phyloP scores from a whole-genome alignment of 2,888 invertebrate genomes.

The Beris chalybata region DNA sequence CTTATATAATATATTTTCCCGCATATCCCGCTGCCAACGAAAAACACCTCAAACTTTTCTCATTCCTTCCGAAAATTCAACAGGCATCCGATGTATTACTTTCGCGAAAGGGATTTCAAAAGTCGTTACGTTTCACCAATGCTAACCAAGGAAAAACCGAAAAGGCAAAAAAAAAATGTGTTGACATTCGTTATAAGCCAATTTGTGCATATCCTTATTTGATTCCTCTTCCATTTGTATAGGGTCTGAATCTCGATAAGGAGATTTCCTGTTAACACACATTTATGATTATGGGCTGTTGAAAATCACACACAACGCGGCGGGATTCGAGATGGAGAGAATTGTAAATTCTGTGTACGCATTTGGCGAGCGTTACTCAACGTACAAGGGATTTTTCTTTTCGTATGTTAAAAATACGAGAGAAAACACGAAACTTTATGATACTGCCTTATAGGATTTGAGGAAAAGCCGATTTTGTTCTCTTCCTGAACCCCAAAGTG shows the following conservation, averaged over 20 bases:
- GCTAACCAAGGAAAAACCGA: neutral
- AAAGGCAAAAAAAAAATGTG: conserved; percentile 3
- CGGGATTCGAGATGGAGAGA: conserved; percentile 18
- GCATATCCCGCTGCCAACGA: too few species aligned
- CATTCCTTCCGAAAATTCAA: too few species aligned
- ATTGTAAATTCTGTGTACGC: conserved; percentile 25
- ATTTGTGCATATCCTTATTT: conserved; percentile 58
- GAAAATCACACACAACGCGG: conserved; percentile 29
- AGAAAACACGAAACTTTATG: conserved; percentile 31
- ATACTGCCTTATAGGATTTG: conserved; percentile 31
- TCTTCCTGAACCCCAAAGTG: conserved; percentile 21
- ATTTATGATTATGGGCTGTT: conserved; percentile 33
- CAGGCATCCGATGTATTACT: too few species aligned
- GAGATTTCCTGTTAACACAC: conserved; percentile 33
- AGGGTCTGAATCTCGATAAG: conserved; percentile 42
- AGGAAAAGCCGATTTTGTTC: conserved; percentile 26
- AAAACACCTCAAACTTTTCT: too few species aligned
- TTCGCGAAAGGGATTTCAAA: too few species aligned
- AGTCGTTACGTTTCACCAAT: too few species aligned
- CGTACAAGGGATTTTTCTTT: conserved; percentile 14
- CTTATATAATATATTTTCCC: too few species aligned
- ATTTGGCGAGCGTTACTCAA: conserved; percentile 24
- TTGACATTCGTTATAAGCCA: conserved; percentile 53
- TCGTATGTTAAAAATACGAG: conserved; percentile 6
- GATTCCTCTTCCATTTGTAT: conserved; percentile 56